Conservation (phyloP, 1,140 invertebrate species). For the Elymnias hypermnestra region DNA sequence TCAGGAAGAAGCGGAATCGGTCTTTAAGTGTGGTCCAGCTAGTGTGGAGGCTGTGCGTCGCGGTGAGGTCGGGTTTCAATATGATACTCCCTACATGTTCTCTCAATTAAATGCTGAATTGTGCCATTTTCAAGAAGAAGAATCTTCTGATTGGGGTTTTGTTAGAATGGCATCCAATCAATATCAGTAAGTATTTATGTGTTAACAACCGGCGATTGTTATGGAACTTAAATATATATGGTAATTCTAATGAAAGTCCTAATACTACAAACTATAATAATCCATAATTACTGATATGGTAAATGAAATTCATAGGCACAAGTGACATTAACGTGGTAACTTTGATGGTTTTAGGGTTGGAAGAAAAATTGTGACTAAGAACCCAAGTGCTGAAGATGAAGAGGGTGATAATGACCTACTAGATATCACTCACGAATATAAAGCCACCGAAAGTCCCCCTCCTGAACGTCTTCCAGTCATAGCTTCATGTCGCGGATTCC, state of each 20-base stretch:
- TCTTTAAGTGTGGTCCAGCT: slow-evolving; percentile 83
- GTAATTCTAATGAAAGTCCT: too few species aligned
- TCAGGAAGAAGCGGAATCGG: slow-evolving; percentile 82
- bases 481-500: slow-evolving; percentile 79
- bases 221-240: too few species aligned
- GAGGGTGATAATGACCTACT: slow-evolving; percentile 80
- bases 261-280: too few species aligned
- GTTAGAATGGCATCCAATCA: slow-evolving; percentile 78
- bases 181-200: slow-evolving; percentile 79
- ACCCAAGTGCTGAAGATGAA: slow-evolving; percentile 77
- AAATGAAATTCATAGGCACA: too few species aligned
- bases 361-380: slow-evolving; percentile 84
- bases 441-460: slow-evolving; percentile 80
- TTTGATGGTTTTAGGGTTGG: slow-evolving; percentile 80
- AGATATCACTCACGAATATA: slow-evolving; percentile 84
- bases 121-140: slow-evolving; percentile 82
- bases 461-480: slow-evolving; percentile 80
- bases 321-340: too few species aligned
- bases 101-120: slow-evolving; percentile 88
- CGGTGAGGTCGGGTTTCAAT: slow-evolving; percentile 85
- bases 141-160: slow-evolving; percentile 81
- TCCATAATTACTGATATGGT: too few species aligned
- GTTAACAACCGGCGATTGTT: too few species aligned
- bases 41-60: slow-evolving; percentile 83
- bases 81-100: slow-evolving; percentile 86